Evolutionary conservation across 2,888 invertebrate genomes (phyloP).

Genomic region (Pemphredon lugubris): DNA sequence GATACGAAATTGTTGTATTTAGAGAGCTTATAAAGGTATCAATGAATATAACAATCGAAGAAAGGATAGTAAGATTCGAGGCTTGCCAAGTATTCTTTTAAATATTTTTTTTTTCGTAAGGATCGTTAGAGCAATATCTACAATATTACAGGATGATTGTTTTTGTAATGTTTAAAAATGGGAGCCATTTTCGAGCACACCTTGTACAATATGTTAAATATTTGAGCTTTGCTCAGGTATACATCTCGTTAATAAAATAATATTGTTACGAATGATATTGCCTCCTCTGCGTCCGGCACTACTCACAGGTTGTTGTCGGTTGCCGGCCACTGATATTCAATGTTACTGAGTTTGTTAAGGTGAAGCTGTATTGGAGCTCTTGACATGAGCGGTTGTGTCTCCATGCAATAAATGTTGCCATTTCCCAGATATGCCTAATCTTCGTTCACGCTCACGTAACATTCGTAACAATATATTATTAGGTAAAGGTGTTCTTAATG

Average conservation of each 20-base stretch:
- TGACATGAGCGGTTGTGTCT: too few species aligned
- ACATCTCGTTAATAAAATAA: not conserved
- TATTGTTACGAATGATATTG: slow-evolving; percentile 23
- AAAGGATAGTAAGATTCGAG: slow-evolving; percentile 13
- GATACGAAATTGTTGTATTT: slow-evolving; percentile 39
- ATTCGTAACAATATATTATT: slow-evolving; percentile 4
- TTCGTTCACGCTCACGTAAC: too few species aligned
- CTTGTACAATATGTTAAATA: slow-evolving; percentile 28
- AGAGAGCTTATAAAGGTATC: slow-evolving; percentile 51
- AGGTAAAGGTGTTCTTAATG: slow-evolving; percentile 28
- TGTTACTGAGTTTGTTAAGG: too few species aligned
- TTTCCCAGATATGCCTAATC: too few species aligned
- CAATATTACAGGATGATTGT: slow-evolving; percentile 35
- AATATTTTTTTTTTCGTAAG: too few species aligned
- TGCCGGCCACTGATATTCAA: too few species aligned
- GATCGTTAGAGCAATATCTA: slow-evolving; percentile 38
- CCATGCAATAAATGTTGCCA: too few species aligned
- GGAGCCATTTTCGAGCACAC: slow-evolving; percentile 13
- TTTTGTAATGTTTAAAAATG: slow-evolving; percentile 50
- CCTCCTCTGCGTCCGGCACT: too few species aligned
- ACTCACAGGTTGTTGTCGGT: too few species aligned
- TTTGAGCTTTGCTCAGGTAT: slow-evolving; percentile 21
- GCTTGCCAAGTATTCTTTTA: slow-evolving; percentile 33
- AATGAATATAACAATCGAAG: slow-evolving; percentile 34
- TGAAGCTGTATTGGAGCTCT: too few species aligned